Base-by-base conservation (phyloP, 2,888 invertebrate species). In the Poecilobothrus nobilitatus region DNA sequence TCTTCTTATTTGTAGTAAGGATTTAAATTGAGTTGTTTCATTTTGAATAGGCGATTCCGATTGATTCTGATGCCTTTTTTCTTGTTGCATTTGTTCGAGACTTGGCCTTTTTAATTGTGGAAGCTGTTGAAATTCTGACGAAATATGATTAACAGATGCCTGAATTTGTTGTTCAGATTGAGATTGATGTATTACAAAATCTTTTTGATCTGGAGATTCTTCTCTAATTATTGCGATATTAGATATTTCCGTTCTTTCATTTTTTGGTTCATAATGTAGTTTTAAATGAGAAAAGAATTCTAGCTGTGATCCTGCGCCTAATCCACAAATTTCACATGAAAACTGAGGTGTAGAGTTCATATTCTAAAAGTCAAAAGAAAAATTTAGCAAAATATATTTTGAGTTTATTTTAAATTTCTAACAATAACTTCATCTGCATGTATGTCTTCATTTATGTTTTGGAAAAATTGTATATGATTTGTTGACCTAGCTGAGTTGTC, bases 271-370 rank as follows among this genome's bases (percentile, higher is more conserved):
- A 79, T 92, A 92, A 77, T 91, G 91, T 70, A 87, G 86, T 80
- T 92, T 93, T 9, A 95, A 84, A 78, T 95, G 94, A 69, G 91
- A 90, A 81, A 90, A 94, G 83, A 94, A 94, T 76, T 89, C 88
- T 21, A 93, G 80, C 78, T 95, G 94, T 71, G 91, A 89, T 41
- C 86, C 86, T 76, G 90, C 90, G 73, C 85, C 86, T 72, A 86
- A 87, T n/a, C 88, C 88, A 78, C 94, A 95, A 18, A 94, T 79
- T 80, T 93, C 91, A 77, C 94, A 94, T 63, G 77, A 77, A 69
- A 78, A 81, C 21, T 77, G 76, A 15, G 68, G 34, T 27, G 65
- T 41, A 2, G 53, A 6, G 41, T 65, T 66, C 33, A 68, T 21
- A 2, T 53, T 66, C 70, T 70, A 21, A 65, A 65, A 64, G 2